Percentiles rank a stretch among this genome's conserved stretches.
These are phyloP conservation scores for Zygaena filipendulae DNA, from an alignment of 2,888 invertebrate species.

Conservation along the genomic window DNA sequence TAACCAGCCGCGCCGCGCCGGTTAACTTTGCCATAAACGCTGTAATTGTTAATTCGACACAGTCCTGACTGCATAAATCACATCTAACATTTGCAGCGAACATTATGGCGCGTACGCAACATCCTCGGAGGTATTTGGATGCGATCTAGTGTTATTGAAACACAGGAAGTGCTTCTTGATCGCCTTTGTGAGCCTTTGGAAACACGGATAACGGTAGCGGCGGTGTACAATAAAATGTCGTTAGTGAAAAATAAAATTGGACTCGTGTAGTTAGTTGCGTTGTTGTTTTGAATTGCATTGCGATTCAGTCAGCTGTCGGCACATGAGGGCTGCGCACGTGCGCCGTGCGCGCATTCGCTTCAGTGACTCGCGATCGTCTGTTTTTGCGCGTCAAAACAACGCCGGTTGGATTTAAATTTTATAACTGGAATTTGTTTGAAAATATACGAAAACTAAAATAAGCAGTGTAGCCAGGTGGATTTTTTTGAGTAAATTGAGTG, in stretches of 20 bases:
- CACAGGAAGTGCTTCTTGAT: constrained; percentile 38
- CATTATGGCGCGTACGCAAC: too few relatives aligned
- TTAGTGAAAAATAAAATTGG: constrained; percentile 48
- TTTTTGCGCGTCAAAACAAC: constrained; percentile 39
- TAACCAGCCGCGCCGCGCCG: too few relatives aligned
- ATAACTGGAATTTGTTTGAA: too few relatives aligned
- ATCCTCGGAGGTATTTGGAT: too few relatives aligned
- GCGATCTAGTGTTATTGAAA: too few relatives aligned
- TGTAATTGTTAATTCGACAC: constrained; percentile 60
- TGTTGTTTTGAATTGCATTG: constrained; percentile 55
- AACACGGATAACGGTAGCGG: too few relatives aligned
- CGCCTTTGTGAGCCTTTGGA: too few relatives aligned
- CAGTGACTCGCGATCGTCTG: constrained; percentile 20
- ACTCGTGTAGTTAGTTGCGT: constrained; percentile 37
- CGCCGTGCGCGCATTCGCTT: constrained; percentile 52
- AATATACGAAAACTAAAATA: too few relatives aligned
- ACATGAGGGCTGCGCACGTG: constrained; percentile 52
- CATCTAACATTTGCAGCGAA: constrained; percentile 40
- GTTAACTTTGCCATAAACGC: too few relatives aligned
- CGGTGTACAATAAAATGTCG: constrained; percentile 20
- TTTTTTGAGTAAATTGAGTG: too few relatives aligned
- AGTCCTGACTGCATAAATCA: constrained; percentile 50
- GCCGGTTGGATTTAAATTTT: constrained; percentile 21
- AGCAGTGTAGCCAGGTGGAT: too few relatives aligned
- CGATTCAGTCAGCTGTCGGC: constrained; percentile 66